A percentile compares a stretch with the other conserved stretches of the same genome.
Evolutionary conservation across 2,888 invertebrate genomes (phyloP).

Genomic region (Embidobia sp.): DNA sequence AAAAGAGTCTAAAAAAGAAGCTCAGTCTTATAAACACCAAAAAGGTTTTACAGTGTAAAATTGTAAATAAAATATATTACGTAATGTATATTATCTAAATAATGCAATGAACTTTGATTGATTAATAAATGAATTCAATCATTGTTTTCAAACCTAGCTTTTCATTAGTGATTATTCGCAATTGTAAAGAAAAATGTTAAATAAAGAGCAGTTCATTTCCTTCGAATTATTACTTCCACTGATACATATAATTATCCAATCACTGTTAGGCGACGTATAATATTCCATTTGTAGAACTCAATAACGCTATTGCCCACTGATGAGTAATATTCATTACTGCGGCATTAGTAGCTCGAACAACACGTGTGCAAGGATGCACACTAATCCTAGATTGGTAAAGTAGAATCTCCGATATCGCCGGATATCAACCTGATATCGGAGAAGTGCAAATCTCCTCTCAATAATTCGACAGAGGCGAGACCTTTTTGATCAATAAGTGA

Average conservation of each 20-base stretch:
- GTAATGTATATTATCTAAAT: too few species aligned
- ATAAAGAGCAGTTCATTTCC: neutral
- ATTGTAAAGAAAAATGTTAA: too few species aligned
- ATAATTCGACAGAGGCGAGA: slow-evolving; percentile 64
- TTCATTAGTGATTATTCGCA: too few species aligned
- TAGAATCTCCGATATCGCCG: slow-evolving; percentile 71
- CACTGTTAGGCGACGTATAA: slow-evolving; percentile 7
- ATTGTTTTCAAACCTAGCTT: too few species aligned
- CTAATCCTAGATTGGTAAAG: slow-evolving; percentile 76
- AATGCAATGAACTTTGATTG: too few species aligned
- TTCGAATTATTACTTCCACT: neutral
- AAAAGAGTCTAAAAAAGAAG: too few species aligned
- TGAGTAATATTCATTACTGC: slow-evolving; percentile 75
- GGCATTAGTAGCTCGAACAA: slow-evolving; percentile 72
- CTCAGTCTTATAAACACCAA: too few species aligned
- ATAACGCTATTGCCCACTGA: slow-evolving; percentile 70
- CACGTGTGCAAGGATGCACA: slow-evolving; percentile 72
- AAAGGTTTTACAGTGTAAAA: too few species aligned
- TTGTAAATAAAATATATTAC: too few species aligned
- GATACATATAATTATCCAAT: slow-evolving; percentile 11
- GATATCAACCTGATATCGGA: slow-evolving; percentile 58
- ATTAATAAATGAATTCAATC: too few species aligned
- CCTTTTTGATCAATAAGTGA: slow-evolving; percentile 59
- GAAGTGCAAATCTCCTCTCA: slow-evolving; percentile 57
- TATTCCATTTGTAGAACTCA: slow-evolving; percentile 49